Base-by-base conservation (phyloP, 2,113 vertebrate species). In the Cairina moschata region DNA sequence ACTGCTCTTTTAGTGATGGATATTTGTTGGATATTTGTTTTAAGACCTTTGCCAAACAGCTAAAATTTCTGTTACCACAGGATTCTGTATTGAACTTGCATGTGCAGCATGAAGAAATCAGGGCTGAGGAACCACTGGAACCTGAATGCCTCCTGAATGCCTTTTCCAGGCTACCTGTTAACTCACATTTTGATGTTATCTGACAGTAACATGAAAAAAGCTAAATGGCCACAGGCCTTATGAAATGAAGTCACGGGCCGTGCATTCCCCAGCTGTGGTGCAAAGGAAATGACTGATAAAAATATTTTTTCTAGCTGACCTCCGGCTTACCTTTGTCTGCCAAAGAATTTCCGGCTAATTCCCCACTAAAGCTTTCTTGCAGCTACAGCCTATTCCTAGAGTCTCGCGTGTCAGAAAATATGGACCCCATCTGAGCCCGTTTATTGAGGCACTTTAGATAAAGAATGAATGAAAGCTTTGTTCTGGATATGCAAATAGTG, bases 281-380 rank as follows among this genome's bases (percentile, higher is more conserved):
- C 77, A 91, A 88, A 95, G 96, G 95, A 97, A 97, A 95, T 95
- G 86, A 95, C 91, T 91, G 95, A 95, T 95, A 88, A 89, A 95
- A 91, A 75, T 91, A 88, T 92, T 95, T 93, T 93, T 95, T 81
- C 88, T 89, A 91, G 72, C 79, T 96, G 96, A 96, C 95, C 90
- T 94, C 85, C 0, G 11, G 95, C 88, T 96, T 95, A 96, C 93
- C 92, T 96, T 95, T 88, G 68, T 78, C 83, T 90, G 85, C 88
- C 88, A 60, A 92, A 82, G 95, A 95, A 96, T 95, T 97, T 96
- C 92, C 26, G 16, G 42, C 56, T 86, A 68, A 90, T 96, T 94
- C 90, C 28, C 56, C 6, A 26, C 48, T 88, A 88, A 88, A 96
- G 17, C 58, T 73, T 95, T 89, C 73, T 80, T 83, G 68, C 50